phyloP scores from a whole-genome alignment of 1,140 invertebrate species.

The Drosophila asahinai region DNA sequence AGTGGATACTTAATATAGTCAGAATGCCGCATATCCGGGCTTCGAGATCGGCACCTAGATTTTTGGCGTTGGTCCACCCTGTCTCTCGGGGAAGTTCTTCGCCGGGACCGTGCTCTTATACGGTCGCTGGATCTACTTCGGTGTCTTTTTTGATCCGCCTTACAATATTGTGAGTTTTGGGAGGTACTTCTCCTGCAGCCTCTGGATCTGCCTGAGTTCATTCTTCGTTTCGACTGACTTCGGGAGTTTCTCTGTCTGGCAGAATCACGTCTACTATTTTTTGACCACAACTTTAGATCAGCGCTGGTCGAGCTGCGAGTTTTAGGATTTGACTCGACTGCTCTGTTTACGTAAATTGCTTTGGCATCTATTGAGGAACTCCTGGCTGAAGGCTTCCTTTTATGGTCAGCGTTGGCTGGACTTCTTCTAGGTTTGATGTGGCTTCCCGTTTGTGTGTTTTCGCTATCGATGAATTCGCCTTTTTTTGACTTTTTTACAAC shows the following conservation, averaged over 20 bases:
- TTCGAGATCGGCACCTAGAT: slow-evolving; percentile 9
- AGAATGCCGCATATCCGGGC: neutral
- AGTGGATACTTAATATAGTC: neutral
- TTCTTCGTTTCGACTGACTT: neutral
- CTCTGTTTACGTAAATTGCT: neutral
- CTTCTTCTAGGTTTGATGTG: neutral
- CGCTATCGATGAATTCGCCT: no score
- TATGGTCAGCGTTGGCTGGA: neutral
- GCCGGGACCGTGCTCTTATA: neutral
- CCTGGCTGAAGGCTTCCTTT: neutral
- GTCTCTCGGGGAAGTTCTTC: slow-evolving; percentile 9
- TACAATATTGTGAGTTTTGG: neutral
- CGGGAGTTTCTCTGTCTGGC: neutral
- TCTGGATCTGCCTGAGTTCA: neutral
- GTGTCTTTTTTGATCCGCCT: neutral
- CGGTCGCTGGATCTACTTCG: slow-evolving; percentile 2
- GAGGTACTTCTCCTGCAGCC: neutral
- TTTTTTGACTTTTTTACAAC: neutral
- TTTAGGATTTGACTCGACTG: no score
- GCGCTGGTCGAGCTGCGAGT: neutral
- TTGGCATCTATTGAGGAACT: no score
- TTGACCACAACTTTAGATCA: neutral
- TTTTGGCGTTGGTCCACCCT: neutral
- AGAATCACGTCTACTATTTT: neutral
- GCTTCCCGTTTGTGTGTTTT: no score